Evolutionary conservation across 2,797 vertebrate genomes (phyloP).

Genomic region (Falco biarmicus): DNA sequence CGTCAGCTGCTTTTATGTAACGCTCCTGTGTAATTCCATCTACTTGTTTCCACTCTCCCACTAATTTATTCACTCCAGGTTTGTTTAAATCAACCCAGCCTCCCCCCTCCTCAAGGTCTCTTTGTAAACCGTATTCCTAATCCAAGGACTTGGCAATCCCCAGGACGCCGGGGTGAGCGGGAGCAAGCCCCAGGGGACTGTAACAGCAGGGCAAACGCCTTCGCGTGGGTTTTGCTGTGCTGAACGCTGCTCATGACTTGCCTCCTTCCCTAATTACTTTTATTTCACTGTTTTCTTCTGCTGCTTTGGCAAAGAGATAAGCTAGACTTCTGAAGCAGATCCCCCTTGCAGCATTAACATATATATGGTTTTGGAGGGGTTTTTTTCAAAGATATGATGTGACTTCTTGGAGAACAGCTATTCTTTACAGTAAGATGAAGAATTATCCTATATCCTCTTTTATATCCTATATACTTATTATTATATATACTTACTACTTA

Average conservation of each 20-base stretch:
- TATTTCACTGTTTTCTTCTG: background rate
- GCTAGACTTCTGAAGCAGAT: background rate
- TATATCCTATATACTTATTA: background rate
- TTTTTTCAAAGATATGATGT: background rate
- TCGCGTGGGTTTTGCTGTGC: background rate
- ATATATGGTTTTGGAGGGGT: no score
- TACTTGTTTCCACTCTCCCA: background rate
- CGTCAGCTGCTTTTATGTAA: constrained; percentile 52
- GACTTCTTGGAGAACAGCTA: background rate
- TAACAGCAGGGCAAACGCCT: accelerated
- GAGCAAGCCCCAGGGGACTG: background rate
- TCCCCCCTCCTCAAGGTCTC: background rate
- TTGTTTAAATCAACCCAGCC: background rate
- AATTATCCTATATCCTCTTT: background rate
- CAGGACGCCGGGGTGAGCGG: accelerated
- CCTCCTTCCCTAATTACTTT: background rate
- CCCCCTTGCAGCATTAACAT: background rate
- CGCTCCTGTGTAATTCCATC: background rate
- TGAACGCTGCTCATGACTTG: background rate
- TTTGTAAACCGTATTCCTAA: background rate
- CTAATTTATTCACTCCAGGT: constrained; percentile 39
- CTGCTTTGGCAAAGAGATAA: background rate
- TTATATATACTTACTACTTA: background rate
- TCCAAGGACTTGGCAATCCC: background rate
- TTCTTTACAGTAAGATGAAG: background rate